Evolutionary conservation across 2,797 vertebrate genomes (phyloP), one percentile per base, ranked within the genome.

Genomic region (Hypotaenidia okinawae): DNA sequence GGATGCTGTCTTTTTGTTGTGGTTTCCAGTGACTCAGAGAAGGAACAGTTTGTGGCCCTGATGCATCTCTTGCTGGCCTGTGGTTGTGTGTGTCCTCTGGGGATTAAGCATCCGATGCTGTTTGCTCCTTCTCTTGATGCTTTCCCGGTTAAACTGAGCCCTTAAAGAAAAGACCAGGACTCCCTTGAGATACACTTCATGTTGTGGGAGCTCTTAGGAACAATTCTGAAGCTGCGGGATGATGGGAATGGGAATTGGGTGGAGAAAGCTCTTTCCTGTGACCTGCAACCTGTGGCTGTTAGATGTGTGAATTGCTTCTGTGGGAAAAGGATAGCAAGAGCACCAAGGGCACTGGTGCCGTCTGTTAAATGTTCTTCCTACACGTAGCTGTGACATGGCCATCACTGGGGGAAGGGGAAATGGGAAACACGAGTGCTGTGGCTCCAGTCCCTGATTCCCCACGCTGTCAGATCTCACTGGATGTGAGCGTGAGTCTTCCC

Each of bases 11-110:
- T 81, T 94, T 87, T 54, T 94, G 47, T 93, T 91, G 93, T 93
- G 95, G 89, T 90, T 94, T 85, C 43, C 62, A 15, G 1, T 95
- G 87, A 94, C 52, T 96, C 94, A 86, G 80, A 94, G 93, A 39
- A 78, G 66, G 89, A 96, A 35, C 80, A 94, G 62, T 84, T 17
- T 86, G 93, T 93, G 92, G 83, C 79, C 82, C 87, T 51, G 51
- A 5, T 13, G 6, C 37, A 76, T 66, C 73, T 70, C 13, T 3
- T 83, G 51, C 73, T 89, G 91, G 58, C 68, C 87, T 92, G 89
- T 88, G 94, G 87, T 24, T 84, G 49, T 70, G 35, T 52, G 32
- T 84, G 8, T 62, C 76, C 76, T 69, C 55, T 86, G 79, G 66
- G 82, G 62, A 75, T 58, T 55, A 19, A 78, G 39, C 69, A 54